These are phyloP conservation scores for Passerina amoena DNA, from an alignment of 2,113 vertebrate species.

Conservation along the genomic window DNA sequence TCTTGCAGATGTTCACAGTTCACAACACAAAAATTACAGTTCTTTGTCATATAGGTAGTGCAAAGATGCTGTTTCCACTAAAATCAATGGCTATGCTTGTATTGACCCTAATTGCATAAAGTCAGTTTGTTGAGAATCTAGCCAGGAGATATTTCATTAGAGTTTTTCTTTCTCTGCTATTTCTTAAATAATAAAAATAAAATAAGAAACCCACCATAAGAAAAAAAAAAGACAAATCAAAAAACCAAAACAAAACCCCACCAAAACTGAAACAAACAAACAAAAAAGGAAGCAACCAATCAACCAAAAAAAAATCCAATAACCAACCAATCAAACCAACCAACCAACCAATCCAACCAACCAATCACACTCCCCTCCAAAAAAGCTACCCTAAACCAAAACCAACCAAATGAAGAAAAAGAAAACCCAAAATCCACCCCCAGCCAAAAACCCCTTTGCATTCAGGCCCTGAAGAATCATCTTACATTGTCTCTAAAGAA, in stretches of 20 bases:
- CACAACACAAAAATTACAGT: background rate
- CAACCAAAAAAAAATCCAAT: background rate
- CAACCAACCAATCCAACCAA: background rate
- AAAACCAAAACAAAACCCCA: background rate
- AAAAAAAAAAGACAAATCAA: background rate
- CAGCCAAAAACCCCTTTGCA: background rate
- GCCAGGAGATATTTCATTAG: background rate
- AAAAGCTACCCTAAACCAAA: background rate
- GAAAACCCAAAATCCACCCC: background rate
- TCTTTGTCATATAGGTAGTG: background rate
- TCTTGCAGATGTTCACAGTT: background rate
- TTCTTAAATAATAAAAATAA: background rate
- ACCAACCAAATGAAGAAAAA: fast-evolving
- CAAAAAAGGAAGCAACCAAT: background rate
- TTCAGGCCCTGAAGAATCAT: background rate
- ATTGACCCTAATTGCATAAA: background rate
- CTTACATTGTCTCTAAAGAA: background rate
- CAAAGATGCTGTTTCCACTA: background rate
- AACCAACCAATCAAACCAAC: background rate
- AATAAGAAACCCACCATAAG: too few species aligned
- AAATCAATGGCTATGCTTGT: background rate
- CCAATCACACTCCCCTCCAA: background rate
- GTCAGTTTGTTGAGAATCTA: background rate
- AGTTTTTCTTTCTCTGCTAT: background rate
- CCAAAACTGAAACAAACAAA: background rate